These are phyloP conservation scores for Malachius bipustulatus DNA, from an alignment of 2,888 invertebrate species.

Conservation along the genomic window DNA sequence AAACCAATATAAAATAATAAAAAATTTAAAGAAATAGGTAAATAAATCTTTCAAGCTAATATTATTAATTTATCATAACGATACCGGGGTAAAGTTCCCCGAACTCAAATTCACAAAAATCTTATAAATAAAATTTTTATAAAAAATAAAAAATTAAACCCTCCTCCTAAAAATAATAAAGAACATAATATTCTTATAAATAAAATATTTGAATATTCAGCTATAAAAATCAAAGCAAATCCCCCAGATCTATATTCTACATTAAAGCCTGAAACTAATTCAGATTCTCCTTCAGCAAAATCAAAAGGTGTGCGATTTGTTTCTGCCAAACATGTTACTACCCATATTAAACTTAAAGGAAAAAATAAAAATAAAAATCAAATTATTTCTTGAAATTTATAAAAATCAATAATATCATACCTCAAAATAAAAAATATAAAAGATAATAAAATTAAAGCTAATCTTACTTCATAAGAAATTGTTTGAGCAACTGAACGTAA, in stretches of 20 bases:
- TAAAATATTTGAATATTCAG: conserved; percentile 57
- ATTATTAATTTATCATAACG: conserved; percentile 68
- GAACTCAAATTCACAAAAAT: conserved; percentile 52
- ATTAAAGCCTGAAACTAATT: conserved; percentile 56
- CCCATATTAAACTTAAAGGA: conserved; percentile 45
- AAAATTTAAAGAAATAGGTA: no score
- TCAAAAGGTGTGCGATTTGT: conserved; percentile 66
- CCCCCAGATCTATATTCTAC: conserved; percentile 35
- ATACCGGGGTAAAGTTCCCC: conserved; percentile 60
- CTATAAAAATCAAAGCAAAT: conserved; percentile 63
- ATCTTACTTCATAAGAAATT: conserved; percentile 4
- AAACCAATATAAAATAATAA: no score
- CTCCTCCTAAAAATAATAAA: no score
- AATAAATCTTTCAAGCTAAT: no score
- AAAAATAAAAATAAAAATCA: conserved; percentile 46
- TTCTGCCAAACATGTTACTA: conserved; percentile 53
- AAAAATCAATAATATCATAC: conserved; percentile 39
- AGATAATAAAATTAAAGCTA: conserved; percentile 7
- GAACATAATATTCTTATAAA: conserved; percentile 53
- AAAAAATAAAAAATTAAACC: conserved; percentile 42
- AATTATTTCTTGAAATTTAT: conserved; percentile 36
- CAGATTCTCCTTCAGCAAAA: conserved; percentile 68
- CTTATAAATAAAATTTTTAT: conserved; percentile 44
- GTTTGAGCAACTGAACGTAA: conserved; percentile 48
- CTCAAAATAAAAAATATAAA: conserved; percentile 42